Percentiles rank a stretch among this genome's conserved stretches.
Evolutionary conservation across 2,888 invertebrate species (phyloP).

Genomic region (Drosophila parthenogenetica): DNA sequence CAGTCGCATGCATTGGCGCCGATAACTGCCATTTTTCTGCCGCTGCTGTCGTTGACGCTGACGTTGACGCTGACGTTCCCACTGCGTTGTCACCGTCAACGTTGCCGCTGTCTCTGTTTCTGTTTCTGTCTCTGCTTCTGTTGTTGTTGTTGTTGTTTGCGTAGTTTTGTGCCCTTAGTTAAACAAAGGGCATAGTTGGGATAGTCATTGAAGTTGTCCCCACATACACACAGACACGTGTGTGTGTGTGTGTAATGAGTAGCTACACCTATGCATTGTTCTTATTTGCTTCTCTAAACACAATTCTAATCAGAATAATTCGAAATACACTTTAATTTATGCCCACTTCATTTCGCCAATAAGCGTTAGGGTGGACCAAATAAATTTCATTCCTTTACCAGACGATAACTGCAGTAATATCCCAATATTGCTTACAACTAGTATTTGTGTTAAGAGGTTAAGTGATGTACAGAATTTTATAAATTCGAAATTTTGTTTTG

Average conservation of each 20-base stretch:
- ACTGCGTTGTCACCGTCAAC: conserved; percentile 20
- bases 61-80: conserved; percentile 7
- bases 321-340: conserved; percentile 6
- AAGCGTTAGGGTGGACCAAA: conserved; percentile 33
- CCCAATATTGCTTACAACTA: too few species aligned
- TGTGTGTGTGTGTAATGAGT: conserved; percentile 6
- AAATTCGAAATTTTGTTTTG: too few species aligned
- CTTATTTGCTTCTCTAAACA: conserved; percentile 25
- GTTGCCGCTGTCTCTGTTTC: conserved; percentile 21
- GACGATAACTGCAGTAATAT: neutral
- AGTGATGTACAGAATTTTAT: too few species aligned
- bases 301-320: conserved; percentile 51
- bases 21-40: conserved; percentile 81
- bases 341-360: conserved; percentile 17
- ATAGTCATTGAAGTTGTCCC: conserved; percentile 63
- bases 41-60: conserved; percentile 27
- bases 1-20: conserved; percentile 80
- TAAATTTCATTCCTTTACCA: neutral
- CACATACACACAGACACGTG: conserved; percentile 19
- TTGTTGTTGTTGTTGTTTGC: conserved; percentile 35
- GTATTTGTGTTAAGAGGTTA: too few species aligned
- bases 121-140: conserved; percentile 1
- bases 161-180: conserved; percentile 57
- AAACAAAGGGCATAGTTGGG: conserved; percentile 66
- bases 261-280: conserved; percentile 27